A percentile compares a stretch with the other conserved stretches of the same genome.
These are phyloP conservation scores for Pheosia gnoma DNA, from an alignment of 2,888 invertebrate genomes.

Conservation along the genomic window DNA sequence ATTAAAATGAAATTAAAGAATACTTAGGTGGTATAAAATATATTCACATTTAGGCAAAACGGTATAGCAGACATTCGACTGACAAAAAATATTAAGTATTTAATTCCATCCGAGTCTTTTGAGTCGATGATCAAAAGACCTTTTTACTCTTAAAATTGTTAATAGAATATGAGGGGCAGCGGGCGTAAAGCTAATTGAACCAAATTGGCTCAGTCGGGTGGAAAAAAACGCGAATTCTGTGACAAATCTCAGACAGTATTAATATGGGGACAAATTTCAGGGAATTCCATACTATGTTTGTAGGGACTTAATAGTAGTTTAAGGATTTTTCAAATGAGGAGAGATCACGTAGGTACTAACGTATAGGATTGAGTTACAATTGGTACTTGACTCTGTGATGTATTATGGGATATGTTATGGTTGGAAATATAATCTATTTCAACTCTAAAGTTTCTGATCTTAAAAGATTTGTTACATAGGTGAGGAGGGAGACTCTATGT, in stretches of 20 bases:
- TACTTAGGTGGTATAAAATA: too few relatives aligned
- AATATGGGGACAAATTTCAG: neutral
- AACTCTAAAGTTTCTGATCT: too few relatives aligned
- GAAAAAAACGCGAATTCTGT: slow-evolving; percentile 17
- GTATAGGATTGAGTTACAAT: too few relatives aligned
- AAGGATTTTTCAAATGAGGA: too few relatives aligned
- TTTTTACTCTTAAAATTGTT: slow-evolving; percentile 25
- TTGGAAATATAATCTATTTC: too few relatives aligned
- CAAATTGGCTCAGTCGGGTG: slow-evolving; percentile 30
- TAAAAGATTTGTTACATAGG: too few relatives aligned
- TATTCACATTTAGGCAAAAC: neutral
- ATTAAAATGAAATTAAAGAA: too few relatives aligned
- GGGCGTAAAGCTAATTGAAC: slow-evolving; percentile 29
- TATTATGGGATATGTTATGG: too few relatives aligned
- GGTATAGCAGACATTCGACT: neutral
- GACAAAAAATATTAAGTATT: neutral
- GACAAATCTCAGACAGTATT: slow-evolving; percentile 13
- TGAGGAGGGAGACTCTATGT: too few relatives aligned
- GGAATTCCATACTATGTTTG: neutral
- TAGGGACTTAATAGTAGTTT: neutral
- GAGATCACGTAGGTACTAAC: too few relatives aligned
- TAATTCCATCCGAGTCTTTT: neutral
- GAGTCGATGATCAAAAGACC: slow-evolving; percentile 15
- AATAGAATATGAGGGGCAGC: slow-evolving; percentile 31
- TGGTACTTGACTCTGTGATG: too few relatives aligned